These are phyloP conservation scores for Stenodera caucasica DNA, from an alignment of 2,888 invertebrate species.

Conservation along the genomic window DNA sequence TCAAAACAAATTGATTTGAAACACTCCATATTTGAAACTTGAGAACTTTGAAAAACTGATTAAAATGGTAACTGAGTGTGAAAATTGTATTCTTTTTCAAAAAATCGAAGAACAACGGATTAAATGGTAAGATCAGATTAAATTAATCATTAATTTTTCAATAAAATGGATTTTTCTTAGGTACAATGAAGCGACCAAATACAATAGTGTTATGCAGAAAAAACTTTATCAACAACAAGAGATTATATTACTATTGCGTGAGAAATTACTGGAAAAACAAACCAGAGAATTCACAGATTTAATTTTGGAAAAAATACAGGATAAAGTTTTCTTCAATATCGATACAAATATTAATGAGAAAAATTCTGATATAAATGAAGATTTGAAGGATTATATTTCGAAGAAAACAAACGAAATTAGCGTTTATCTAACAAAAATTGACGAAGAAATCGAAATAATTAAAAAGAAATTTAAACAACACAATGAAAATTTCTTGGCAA, in stretches of 20 bases:
- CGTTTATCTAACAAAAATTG: neutral
- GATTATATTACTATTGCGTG: slow-evolving; percentile 9
- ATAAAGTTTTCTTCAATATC: neutral
- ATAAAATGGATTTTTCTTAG: slow-evolving; percentile 5
- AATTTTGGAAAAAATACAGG: neutral
- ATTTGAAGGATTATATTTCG: neutral
- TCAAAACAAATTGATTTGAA: no score
- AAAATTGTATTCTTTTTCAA: slow-evolving; percentile 12
- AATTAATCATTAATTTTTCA: neutral
- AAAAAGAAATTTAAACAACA: slow-evolving; percentile 11
- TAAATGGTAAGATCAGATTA: slow-evolving; percentile 14
- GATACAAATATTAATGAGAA: neutral
- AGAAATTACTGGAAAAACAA: slow-evolving; percentile 12
- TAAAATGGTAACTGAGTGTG: slow-evolving; percentile 8
- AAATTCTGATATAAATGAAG: neutral
- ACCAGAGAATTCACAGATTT: neutral
- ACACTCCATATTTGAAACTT: no score
- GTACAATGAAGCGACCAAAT: slow-evolving; percentile 12
- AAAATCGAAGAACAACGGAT: slow-evolving; percentile 9
- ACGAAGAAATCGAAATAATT: slow-evolving; percentile 9
- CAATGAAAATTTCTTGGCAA: slow-evolving; percentile 9
- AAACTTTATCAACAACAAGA: slow-evolving; percentile 15
- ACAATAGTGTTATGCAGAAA: slow-evolving; percentile 11
- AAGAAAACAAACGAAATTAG: slow-evolving; percentile 12
- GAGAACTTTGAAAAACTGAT: neutral